Percentiles rank a stretch among this genome's conserved stretches.
Evolutionary conservation across 2,888 invertebrate species (phyloP).

Genomic region (Leptopilina myrica): DNA sequence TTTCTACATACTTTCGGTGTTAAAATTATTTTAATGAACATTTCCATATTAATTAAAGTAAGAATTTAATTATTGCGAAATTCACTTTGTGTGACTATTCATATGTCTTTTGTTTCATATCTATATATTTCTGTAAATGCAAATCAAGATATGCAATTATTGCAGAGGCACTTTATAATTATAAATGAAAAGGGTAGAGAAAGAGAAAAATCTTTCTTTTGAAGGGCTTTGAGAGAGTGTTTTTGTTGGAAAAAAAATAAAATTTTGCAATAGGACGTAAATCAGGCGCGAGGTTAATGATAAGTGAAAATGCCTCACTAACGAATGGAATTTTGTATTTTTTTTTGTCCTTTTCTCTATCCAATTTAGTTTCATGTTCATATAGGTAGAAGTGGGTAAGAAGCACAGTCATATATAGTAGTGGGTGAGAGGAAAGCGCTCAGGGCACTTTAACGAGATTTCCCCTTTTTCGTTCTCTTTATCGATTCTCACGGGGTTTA

Average conservation of each 20-base stretch:
- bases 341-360: slow-evolving; percentile 47
- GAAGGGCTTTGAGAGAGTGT: background rate
- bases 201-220: background rate
- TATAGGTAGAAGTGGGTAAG: slow-evolving; percentile 42
- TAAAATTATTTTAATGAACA: no score
- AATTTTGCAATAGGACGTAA: background rate
- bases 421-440: slow-evolving; percentile 45
- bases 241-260: background rate
- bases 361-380: slow-evolving; percentile 44
- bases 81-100: background rate
- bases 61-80: background rate
- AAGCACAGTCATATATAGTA: slow-evolving; percentile 42
- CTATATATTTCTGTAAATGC: background rate
- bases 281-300: slow-evolving; percentile 11
- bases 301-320: slow-evolving; percentile 26
- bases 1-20: background rate
- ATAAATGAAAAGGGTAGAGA: slow-evolving; percentile 1
- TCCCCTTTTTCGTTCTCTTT: slow-evolving; percentile 53
- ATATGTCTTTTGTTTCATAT: background rate
- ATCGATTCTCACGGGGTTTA: slow-evolving; percentile 55
- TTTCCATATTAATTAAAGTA: no score
- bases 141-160: slow-evolving; percentile 1
- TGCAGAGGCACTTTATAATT: background rate
- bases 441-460: slow-evolving; percentile 58
- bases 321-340: background rate